Conservation (phyloP, 2,113 vertebrate genomes). For the Halcyon senegalensis region DNA sequence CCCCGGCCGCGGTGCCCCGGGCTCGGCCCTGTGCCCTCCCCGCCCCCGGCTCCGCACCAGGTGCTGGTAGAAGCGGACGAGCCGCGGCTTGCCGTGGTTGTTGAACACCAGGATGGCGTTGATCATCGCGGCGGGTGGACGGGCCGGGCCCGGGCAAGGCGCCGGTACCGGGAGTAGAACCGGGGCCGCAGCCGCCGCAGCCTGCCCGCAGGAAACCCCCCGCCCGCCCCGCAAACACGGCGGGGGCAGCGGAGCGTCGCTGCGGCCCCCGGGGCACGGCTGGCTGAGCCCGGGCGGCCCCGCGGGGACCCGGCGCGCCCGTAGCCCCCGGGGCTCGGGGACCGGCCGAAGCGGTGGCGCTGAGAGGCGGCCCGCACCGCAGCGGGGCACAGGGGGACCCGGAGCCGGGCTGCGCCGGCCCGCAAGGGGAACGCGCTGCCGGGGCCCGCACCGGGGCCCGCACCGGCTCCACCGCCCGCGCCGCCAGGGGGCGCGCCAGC, state of each 20-base stretch:
- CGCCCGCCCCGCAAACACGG: neutral
- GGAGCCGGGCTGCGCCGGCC: neutral
- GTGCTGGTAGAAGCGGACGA: constrained; percentile 67
- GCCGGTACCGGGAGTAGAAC: neutral
- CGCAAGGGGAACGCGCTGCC: neutral
- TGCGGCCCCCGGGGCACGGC: neutral
- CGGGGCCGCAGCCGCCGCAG: neutral
- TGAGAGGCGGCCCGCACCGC: neutral
- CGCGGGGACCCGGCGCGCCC: neutral
- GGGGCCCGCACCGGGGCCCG: neutral
- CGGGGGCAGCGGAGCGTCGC: neutral
- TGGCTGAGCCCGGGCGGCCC: neutral
- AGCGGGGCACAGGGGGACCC: neutral
- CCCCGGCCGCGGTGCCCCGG: neutral
- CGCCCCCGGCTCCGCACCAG: neutral
- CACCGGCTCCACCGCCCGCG: neutral
- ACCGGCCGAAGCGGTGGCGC: neutral
- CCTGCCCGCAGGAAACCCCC: neutral
- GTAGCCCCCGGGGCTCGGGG: neutral
- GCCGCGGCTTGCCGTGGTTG: constrained; percentile 95
- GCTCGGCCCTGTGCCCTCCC: neutral
- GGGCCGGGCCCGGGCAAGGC: too few species aligned
- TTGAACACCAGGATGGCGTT: constrained; percentile 98
- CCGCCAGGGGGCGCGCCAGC: neutral
- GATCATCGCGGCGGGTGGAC: constrained; percentile 79